Evolutionary conservation across 2,797 vertebrate species (phyloP).

Genomic region (Carcharodon carcharias): DNA sequence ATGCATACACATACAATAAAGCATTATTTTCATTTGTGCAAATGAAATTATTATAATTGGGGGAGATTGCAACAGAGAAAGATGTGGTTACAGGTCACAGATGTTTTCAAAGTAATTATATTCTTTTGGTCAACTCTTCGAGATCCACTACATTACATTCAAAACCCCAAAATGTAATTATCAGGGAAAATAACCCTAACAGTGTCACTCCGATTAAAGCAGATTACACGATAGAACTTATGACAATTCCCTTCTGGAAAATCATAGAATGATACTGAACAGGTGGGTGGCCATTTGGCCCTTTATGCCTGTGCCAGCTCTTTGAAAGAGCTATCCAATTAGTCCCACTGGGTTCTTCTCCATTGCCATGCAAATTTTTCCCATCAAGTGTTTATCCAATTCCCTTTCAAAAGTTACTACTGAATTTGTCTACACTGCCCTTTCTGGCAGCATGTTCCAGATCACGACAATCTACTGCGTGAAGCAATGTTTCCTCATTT

Average conservation of each 20-base stretch:
- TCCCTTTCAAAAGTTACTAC: neutral
- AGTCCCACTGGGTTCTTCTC: too few species aligned
- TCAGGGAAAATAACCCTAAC: neutral
- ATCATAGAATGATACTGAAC: neutral
- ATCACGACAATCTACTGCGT: neutral
- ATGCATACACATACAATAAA: neutral
- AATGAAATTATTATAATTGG: neutral
- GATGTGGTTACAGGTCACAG: neutral
- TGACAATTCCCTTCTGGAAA: neutral
- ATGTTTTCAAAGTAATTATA: neutral
- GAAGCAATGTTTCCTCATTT: neutral
- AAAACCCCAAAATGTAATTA: neutral
- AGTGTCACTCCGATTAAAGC: neutral
- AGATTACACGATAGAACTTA: neutral
- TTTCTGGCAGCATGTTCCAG: neutral
- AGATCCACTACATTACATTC: neutral
- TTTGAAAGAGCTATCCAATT: neutral
- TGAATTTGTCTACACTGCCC: neutral
- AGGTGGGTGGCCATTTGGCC: neutral
- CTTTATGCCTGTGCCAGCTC: neutral
- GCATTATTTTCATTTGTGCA: neutral
- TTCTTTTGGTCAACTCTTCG: neutral
- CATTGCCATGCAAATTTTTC: neutral
- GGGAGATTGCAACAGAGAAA: neutral
- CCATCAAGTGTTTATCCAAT: neutral